Evolutionary conservation across 1,140 invertebrate genomes (phyloP).

Genomic region (Drosophila obscura): DNA sequence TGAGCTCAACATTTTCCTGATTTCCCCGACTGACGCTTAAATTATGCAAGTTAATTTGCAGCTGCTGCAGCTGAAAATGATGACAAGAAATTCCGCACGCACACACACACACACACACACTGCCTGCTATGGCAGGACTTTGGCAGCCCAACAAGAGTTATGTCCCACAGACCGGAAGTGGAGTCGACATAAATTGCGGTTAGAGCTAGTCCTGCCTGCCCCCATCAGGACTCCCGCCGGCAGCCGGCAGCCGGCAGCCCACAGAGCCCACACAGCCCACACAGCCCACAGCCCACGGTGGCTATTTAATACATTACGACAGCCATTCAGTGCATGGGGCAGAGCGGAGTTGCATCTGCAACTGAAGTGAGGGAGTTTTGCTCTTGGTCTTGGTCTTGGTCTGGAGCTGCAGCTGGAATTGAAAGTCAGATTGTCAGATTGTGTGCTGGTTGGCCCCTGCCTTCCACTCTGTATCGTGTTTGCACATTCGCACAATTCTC

Average conservation of each 20-base stretch:
- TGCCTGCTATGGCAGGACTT: constrained; percentile 18
- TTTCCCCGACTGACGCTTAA: constrained; percentile 53
- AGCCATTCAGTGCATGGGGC: background rate
- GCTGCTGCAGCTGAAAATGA: constrained; percentile 64
- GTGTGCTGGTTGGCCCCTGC: background rate
- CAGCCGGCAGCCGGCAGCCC: constrained; percentile 2
- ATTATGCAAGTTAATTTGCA: constrained; percentile 80
- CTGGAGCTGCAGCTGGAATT: background rate
- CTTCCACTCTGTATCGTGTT: too few species aligned
- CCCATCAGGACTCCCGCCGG: background rate
- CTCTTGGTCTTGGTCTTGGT: background rate
- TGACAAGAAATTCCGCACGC: constrained; percentile 73
- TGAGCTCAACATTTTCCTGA: constrained; percentile 52
- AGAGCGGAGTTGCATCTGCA: background rate
- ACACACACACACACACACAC: constrained; percentile 21
- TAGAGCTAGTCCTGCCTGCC: constrained; percentile 49
- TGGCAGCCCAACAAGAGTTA: constrained; percentile 69
- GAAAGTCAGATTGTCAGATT: background rate
- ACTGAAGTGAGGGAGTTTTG: background rate
- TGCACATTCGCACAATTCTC: too few species aligned
- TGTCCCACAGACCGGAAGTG: constrained; percentile 78
- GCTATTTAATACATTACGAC: constrained; percentile 48
- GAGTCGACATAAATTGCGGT: constrained; percentile 80
- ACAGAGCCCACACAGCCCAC: constrained; percentile 1
- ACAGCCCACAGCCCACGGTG: constrained; percentile 16